These are phyloP conservation scores for Glaucidium brasilianum DNA, from an alignment of 2,113 vertebrate species.

Conservation along the genomic window DNA sequence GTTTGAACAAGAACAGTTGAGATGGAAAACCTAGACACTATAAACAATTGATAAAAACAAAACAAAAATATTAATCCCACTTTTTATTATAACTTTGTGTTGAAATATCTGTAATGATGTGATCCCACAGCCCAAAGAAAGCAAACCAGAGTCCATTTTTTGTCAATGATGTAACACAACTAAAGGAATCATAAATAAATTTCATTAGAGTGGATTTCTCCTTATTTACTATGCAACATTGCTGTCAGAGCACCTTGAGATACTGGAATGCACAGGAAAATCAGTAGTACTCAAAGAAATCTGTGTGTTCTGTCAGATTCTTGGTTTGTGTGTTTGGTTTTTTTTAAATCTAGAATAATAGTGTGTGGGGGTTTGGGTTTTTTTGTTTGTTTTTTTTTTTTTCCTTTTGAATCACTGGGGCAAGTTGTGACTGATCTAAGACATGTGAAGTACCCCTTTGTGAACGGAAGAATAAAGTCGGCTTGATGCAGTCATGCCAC, in stretches of 20 bases:
- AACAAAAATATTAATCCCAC: background rate
- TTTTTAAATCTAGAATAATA: background rate
- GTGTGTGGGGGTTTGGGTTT: too few relatives aligned
- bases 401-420: background rate
- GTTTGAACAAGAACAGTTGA: slow-evolving; percentile 30
- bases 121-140: background rate
- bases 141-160: background rate
- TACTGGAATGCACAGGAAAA: background rate
- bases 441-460: background rate
- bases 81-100: background rate
- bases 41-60: background rate
- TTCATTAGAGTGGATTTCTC: background rate
- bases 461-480: background rate
- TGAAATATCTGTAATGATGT: background rate
- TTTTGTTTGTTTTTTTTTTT: background rate
- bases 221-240: background rate
- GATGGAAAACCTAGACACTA: slow-evolving; percentile 17
- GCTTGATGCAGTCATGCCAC: background rate
- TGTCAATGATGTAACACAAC: background rate
- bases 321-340: background rate
- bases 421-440: slow-evolving; percentile 21
- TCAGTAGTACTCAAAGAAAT: background rate
- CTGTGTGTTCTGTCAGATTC: background rate
- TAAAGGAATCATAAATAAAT: background rate
- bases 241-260: background rate